Conservation (phyloP, 2,888 invertebrate genomes). For the Halictus quadricinctus region DNA sequence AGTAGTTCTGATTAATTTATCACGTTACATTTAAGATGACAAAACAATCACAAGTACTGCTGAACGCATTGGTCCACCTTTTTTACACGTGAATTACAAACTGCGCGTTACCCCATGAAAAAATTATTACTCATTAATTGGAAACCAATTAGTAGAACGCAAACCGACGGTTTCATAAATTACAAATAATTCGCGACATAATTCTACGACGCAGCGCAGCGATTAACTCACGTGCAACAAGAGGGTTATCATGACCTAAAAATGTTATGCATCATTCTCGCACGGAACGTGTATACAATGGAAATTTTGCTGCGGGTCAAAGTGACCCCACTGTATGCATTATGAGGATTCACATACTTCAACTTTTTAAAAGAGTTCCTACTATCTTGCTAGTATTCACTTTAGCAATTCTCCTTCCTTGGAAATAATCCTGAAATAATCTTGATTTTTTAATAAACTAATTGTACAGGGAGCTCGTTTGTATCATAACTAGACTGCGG, state of each 20-base stretch:
- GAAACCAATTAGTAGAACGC: not conserved
- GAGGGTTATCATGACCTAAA: not conserved
- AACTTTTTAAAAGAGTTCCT: not conserved
- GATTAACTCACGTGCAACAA: not conserved
- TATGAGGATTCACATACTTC: not conserved
- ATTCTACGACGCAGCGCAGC: not conserved
- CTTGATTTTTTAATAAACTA: too few relatives aligned
- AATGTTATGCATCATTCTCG: not conserved
- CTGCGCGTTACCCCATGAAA: not conserved
- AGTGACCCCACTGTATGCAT: not conserved
- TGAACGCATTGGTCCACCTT: not conserved
- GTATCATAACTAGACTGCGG: too few relatives aligned
- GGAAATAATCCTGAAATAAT: too few relatives aligned
- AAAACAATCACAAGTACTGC: not conserved
- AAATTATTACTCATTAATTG: not conserved
- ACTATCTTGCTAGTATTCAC: too few relatives aligned
- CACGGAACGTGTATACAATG: not conserved
- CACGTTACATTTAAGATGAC: too few relatives aligned
- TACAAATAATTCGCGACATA: not conserved
- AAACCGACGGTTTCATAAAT: not conserved
- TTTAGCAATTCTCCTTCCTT: too few relatives aligned
- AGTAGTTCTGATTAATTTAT: not conserved
- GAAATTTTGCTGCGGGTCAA: not conserved
- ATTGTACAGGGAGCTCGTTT: too few relatives aligned
- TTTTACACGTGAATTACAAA: not conserved